Conservation (phyloP, 2,113 vertebrate genomes). For the Ctenodactylus gundi region DNA sequence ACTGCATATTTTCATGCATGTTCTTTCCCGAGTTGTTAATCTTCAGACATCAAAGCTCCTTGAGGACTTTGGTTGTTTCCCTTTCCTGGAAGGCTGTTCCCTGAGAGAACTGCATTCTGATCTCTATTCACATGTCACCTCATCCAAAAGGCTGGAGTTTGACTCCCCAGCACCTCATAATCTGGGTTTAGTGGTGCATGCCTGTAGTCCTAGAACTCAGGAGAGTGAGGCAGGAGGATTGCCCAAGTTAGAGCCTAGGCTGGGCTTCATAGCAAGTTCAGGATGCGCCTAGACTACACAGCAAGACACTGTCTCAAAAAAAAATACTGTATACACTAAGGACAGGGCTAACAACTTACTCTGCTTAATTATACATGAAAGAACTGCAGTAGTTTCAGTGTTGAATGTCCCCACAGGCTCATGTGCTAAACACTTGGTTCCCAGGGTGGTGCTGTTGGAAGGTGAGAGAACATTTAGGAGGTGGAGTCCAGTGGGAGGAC, state of each 20-base stretch:
- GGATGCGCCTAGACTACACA: too few relatives aligned
- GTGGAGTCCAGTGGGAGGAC: neutral
- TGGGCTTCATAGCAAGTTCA: too few relatives aligned
- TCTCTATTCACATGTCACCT: neutral
- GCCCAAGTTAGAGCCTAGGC: too few relatives aligned
- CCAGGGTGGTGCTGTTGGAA: neutral
- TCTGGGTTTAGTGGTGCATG: too few relatives aligned
- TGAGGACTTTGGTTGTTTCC: conserved; percentile 5
- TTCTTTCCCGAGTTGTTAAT: conserved; percentile 27
- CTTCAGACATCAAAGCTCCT: neutral
- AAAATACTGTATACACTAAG: too few relatives aligned
- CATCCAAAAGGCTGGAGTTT: neutral
- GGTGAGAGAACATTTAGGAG: neutral
- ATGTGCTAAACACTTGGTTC: neutral
- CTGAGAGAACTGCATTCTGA: neutral
- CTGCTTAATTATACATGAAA: neutral
- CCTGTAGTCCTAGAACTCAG: too few relatives aligned
- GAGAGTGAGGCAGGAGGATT: too few relatives aligned
- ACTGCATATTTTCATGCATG: neutral
- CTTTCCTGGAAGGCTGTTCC: neutral
- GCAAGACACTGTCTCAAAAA: too few relatives aligned
- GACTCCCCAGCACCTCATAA: too few relatives aligned
- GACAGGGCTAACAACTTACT: neutral
- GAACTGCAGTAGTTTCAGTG: neutral
- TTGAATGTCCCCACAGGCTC: neutral